A percentile compares a stretch with the other conserved stretches of the same genome.
phyloP scores from a whole-genome alignment of 2,888 invertebrate species.

The Pasiphila rectangulata region DNA sequence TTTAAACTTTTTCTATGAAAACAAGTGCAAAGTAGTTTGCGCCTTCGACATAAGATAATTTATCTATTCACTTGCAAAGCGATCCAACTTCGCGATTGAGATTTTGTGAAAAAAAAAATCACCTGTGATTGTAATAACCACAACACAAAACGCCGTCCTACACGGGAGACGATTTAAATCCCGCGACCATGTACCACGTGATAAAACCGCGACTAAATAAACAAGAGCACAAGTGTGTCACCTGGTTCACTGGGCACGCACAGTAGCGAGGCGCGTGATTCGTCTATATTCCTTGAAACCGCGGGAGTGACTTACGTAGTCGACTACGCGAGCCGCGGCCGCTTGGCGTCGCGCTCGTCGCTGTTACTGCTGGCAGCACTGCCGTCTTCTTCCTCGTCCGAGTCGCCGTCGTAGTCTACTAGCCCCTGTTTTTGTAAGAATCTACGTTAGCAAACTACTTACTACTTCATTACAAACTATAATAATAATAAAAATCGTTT shows the following conservation, averaged over 20 bases:
- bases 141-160: not conserved
- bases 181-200: not conserved
- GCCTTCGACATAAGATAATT: not conserved
- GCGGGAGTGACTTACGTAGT: constrained; percentile 2
- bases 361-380: constrained; percentile 38
- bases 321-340: constrained; percentile 89
- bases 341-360: constrained; percentile 83
- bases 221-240: constrained; percentile 9
- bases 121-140: not conserved
- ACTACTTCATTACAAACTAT: no score
- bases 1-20: constrained; percentile 22
- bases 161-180: not conserved
- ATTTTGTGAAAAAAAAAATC: not conserved
- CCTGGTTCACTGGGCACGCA: constrained; percentile 49
- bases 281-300: constrained; percentile 67
- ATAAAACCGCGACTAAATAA: not conserved
- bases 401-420: constrained; percentile 98
- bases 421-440: constrained; percentile 84
- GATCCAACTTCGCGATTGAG: not conserved
- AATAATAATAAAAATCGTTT: no score
- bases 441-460: not conserved
- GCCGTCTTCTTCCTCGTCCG: constrained; percentile 94
- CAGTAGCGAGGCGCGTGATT: constrained; percentile 49
- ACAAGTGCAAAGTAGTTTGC: constrained; percentile 8
- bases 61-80: not conserved